Percentiles rank a stretch among this genome's conserved stretches.
Evolutionary conservation across 2,113 vertebrate genomes (phyloP).

Genomic region (Syngnathus scovelli): DNA sequence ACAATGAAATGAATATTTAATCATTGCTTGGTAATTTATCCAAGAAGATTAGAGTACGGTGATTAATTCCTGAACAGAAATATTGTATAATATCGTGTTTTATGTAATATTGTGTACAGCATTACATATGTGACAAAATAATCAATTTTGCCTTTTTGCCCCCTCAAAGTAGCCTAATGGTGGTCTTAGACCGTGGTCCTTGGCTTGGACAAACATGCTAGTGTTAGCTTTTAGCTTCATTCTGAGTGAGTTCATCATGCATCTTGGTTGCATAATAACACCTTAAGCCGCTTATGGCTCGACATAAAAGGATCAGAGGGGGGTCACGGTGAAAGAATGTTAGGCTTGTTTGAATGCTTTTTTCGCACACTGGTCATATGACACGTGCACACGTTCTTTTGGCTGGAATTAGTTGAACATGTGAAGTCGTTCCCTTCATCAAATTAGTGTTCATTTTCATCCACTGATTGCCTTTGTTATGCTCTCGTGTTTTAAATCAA

Average conservation of each 20-base stretch:
- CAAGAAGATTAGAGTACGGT: neutral
- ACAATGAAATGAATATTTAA: neutral
- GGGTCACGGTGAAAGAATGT: conserved; percentile 53
- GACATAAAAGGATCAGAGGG: conserved; percentile 45
- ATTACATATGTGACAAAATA: neutral
- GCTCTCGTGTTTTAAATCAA: too few species aligned
- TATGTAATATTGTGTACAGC: neutral
- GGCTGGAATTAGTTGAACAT: conserved; percentile 4
- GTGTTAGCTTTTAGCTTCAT: conserved; percentile 13
- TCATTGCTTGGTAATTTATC: neutral
- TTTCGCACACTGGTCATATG: conserved; percentile 62
- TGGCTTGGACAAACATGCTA: conserved; percentile 10
- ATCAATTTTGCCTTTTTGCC: neutral
- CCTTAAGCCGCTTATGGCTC: conserved; percentile 61
- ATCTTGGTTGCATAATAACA: conserved; percentile 41
- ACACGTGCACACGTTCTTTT: conserved; percentile 32
- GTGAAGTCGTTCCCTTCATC: conserved; percentile 11
- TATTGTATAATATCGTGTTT: neutral
- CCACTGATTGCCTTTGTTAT: too few species aligned
- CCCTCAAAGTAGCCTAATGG: neutral
- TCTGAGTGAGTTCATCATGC: conserved; percentile 29
- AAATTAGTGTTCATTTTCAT: neutral
- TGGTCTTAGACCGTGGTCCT: conserved; percentile 3
- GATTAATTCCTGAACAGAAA: neutral
- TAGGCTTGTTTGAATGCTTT: conserved; percentile 39